Evolutionary conservation across 2,888 invertebrate species (phyloP).

Genomic region (Lepidocyrtinus sp.): DNA sequence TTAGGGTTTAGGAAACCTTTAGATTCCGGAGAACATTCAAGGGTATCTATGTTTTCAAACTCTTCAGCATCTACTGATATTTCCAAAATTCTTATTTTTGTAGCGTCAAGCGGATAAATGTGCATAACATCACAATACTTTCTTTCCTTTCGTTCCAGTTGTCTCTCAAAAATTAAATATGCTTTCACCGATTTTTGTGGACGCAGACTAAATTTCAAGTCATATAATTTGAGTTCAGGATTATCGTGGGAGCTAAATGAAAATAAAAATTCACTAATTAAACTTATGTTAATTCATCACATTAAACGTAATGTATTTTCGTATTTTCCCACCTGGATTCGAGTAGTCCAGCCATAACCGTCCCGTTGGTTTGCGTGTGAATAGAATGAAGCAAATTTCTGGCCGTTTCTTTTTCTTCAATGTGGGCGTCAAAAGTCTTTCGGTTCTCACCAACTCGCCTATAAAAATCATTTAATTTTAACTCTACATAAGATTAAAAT

Average conservation of each 20-base stretch:
- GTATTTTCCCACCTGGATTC: slow-evolving; percentile 51
- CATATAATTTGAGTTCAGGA: not conserved
- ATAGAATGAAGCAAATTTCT: slow-evolving; percentile 69
- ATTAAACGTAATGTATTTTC: not conserved
- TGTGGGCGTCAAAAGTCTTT: slow-evolving; percentile 62
- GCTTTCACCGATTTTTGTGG: slow-evolving; percentile 2
- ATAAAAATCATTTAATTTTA: slow-evolving; percentile 12
- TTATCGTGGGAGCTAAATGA: too few relatives aligned
- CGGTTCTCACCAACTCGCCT: slow-evolving; percentile 57
- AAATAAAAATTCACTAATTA: not conserved
- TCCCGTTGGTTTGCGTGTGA: slow-evolving; percentile 64
- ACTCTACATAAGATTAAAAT: slow-evolving; percentile 1
- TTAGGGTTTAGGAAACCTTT: not conserved
- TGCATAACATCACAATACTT: slow-evolving; percentile 12
- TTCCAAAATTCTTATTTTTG: not conserved
- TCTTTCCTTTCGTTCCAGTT: slow-evolving; percentile 22
- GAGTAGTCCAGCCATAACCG: slow-evolving; percentile 48
- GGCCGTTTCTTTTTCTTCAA: slow-evolving; percentile 71
- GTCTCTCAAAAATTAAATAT: slow-evolving; percentile 31
- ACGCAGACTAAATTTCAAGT: slow-evolving; percentile 32
- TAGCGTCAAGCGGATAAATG: slow-evolving; percentile 21
- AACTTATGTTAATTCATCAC: not conserved
- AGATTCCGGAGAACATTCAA: not conserved
- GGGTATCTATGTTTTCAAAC: not conserved
- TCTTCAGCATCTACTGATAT: slow-evolving; percentile 36